phyloP scores from a whole-genome alignment of 2,888 invertebrate genomes.

The Dynastes tityus region DNA sequence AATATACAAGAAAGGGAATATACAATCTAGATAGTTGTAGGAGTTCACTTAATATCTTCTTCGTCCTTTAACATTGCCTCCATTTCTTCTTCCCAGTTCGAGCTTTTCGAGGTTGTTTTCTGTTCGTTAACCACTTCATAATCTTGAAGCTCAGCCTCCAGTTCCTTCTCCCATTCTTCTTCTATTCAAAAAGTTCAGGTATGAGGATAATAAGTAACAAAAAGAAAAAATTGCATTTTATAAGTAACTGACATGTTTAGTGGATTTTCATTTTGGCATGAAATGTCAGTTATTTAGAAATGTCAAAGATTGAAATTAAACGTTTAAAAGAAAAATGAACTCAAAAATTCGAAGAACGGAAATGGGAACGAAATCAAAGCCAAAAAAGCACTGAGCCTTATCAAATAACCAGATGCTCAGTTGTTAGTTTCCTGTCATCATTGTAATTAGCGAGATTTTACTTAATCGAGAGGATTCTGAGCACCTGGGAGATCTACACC shows the following conservation, averaged over 20 bases:
- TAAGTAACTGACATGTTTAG: constrained; percentile 35
- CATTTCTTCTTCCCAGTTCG: constrained; percentile 69
- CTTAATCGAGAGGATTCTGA: constrained; percentile 44
- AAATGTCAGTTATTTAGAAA: constrained; percentile 25
- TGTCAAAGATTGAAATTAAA: constrained; percentile 33
- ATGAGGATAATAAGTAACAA: constrained; percentile 61
- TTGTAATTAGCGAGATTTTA: constrained; percentile 15
- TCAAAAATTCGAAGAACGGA: constrained; percentile 38
- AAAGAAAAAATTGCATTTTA: constrained; percentile 52
- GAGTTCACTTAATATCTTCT: constrained; percentile 66
- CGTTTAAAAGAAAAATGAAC: constrained; percentile 48
- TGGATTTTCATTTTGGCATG: not conserved
- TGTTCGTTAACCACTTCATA: constrained; percentile 89
- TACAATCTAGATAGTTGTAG: not conserved
- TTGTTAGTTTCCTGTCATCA: constrained; percentile 60
- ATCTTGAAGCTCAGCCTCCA: constrained; percentile 95
- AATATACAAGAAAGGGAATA: constrained; percentile 1
- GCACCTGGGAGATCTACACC: constrained; percentile 59
- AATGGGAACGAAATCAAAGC: constrained; percentile 26
- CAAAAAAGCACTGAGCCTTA: constrained; percentile 44
- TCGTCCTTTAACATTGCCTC: constrained; percentile 69
- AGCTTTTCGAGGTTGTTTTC: constrained; percentile 69
- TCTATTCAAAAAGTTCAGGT: constrained; percentile 65
- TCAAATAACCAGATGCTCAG: constrained; percentile 59
- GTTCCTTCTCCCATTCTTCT: constrained; percentile 97